Base-by-base conservation (phyloP, 92 coral and sea anemone genomes). In the Phenganax marumi region DNA sequence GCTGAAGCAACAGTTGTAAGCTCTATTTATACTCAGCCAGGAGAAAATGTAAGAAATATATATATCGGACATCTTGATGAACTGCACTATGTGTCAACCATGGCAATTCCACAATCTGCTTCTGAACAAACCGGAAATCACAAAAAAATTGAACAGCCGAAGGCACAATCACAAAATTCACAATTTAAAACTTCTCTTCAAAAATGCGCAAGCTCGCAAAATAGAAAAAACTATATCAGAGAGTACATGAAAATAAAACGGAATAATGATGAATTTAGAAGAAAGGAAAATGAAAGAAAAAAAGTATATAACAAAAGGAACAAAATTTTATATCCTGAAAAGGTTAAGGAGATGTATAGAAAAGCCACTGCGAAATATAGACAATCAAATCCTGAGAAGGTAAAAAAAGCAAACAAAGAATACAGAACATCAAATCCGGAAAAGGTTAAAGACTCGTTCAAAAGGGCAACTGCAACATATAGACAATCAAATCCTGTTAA, bases 391-490 rank as follows among this genome's bases (percentile, higher is more conserved):
- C 68, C 81, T 53, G 81, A 76, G 33, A 76, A 19, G 49, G 68
- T 76, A 19, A 76, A 76, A 24, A 76, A 66, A 76, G 81, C 81
- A 19, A 24, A 65, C 56, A 66, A 65, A 58, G 46, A 65, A 76
- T 76, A 76, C 68, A 76, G 61, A 76, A 19, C 53, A 77, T 77
- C 82, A 19, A 77, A 77, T 77, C 82, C 52, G 13, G 70, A 77
- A 22, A 77, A 77, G 70, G 49, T 77, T 21, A 76, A 76, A 78
- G 43, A 33, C 43, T 33, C 43, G 43, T 33, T 33, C 43, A 33
- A 33, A 33, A 33, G 43, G 43, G 43, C 43, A 33, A 33, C 0
- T 33, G 43, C 43, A 33, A 0, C 43, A 68, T 79, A 79, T 43
- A 79, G 70, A 63, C 48, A 48, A 24, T 79, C 83, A 78, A 78